Conservation (phyloP, 2,797 vertebrate species). For the Coccyzus lansbergi region DNA sequence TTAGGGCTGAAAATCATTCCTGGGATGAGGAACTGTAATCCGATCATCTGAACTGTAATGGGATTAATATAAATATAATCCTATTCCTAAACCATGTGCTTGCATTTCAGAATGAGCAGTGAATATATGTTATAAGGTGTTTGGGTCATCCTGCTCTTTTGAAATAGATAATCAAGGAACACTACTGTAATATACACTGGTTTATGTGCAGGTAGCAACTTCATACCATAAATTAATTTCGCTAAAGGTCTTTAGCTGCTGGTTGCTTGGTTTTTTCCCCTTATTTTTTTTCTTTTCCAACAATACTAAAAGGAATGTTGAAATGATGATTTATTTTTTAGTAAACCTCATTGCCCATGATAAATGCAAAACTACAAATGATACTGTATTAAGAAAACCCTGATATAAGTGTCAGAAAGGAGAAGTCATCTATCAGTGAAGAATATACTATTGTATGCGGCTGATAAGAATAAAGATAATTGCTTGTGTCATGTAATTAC, state of each 20-base stretch:
- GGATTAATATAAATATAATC: constrained; percentile 59
- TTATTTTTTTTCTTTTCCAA: background rate
- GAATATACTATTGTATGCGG: background rate
- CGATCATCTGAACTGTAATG: background rate
- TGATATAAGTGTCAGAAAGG: background rate
- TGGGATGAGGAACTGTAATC: constrained; percentile 45
- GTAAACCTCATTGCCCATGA: background rate
- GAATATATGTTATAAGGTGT: background rate
- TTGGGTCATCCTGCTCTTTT: background rate
- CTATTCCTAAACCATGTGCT: constrained; percentile 15
- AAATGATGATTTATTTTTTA: background rate
- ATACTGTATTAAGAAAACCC: background rate
- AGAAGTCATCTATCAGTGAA: background rate
- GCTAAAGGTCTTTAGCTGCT: background rate
- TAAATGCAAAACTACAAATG: background rate
- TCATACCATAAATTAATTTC: background rate
- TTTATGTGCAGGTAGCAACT: background rate
- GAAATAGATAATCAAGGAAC: background rate
- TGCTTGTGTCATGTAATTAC: background rate
- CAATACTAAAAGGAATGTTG: background rate
- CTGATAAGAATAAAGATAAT: background rate
- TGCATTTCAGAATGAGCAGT: background rate
- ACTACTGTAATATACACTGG: background rate
- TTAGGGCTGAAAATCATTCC: constrained; percentile 10
- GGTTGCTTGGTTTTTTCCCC: fast-evolving